These are phyloP conservation scores for Symphodus melops DNA, from an alignment of 2,113 vertebrate species.

Conservation along the genomic window DNA sequence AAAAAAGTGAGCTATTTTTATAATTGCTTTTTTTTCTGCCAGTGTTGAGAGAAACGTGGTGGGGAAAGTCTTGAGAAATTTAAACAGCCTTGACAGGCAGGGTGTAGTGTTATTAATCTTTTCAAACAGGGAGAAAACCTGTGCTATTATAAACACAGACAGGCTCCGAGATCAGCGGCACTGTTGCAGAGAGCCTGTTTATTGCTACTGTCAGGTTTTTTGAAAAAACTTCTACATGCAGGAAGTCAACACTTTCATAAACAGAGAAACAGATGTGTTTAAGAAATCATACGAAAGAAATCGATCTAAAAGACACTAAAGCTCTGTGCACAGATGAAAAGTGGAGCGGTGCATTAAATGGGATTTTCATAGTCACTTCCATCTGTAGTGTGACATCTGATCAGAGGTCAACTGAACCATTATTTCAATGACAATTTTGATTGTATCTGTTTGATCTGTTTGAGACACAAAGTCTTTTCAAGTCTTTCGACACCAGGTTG, in stretches of 20 bases:
- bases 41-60: conserved; percentile 67
- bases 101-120: conserved; percentile 82
- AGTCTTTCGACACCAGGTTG: too few relatives aligned
- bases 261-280: conserved; percentile 23
- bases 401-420: too few relatives aligned
- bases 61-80: conserved; percentile 70
- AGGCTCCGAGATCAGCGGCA: conserved; percentile 40
- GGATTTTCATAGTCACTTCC: too few relatives aligned
- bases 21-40: conserved; percentile 49
- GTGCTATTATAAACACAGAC: conserved; percentile 80
- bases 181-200: conserved; percentile 54
- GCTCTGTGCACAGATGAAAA: too few relatives aligned
- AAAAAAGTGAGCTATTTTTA: conserved; percentile 65
- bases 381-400: too few relatives aligned
- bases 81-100: conserved; percentile 80
- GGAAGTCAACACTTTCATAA: conserved; percentile 36
- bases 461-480: too few relatives aligned
- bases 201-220: conserved; percentile 57
- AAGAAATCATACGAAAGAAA: background rate
- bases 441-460: too few relatives aligned
- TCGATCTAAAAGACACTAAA: too few relatives aligned
- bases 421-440: too few relatives aligned
- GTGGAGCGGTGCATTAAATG: too few relatives aligned
- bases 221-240: conserved; percentile 22
- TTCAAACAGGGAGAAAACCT: conserved; percentile 77